Evolutionary conservation across 2,797 vertebrate genomes (phyloP), one percentile per base, ranked within the genome.

Genomic region (Momotus momota): DNA sequence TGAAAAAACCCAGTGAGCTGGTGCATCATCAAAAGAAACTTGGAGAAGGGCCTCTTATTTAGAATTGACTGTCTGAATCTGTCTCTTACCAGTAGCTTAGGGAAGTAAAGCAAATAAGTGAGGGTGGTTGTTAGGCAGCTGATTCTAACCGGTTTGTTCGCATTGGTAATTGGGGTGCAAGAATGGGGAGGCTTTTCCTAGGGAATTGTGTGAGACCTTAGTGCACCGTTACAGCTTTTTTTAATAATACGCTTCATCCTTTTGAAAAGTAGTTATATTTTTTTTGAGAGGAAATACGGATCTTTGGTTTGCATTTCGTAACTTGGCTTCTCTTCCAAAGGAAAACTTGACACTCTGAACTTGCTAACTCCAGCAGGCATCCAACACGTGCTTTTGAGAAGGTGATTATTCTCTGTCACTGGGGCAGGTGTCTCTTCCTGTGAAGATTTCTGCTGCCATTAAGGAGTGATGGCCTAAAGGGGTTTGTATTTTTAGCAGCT

Each of bases 401-500:
- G 74, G 80, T 94, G 95, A 97, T 97, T 96, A 94, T 97, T 95
- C 91, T 81, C 73, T 95, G 85, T 73, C 90, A 78, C 78, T 60
- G 69, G 64, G 88, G 81, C 93, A 94, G 83, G 83, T 88, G 65
- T 71, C 89, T 96, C 38, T 94, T 88, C 74, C 75, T 96, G 87
- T 94, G 93, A 94, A 96, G 88, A 83, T 94, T 97, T 89, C 81
- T 95, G 81, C 88, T 95, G 81, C 75, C 46, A 41, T 92, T 94
- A 88, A 81, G 86, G 65, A 95, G 57, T 77, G 85, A 73, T 94
- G 88, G 88, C 94, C 93, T 93, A 71, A 93, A 96, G 87, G 90
- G 75, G 62, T 62, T 72, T 95, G 62, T 96, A 96, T 96, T 97
- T 97, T 96, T 96, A 96, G 92, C 86, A 92, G 62, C 94, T 70